These are phyloP conservation scores for Porphyrio hochstetteri DNA, from an alignment of 2,113 vertebrate genomes.

Conservation along the genomic window DNA sequence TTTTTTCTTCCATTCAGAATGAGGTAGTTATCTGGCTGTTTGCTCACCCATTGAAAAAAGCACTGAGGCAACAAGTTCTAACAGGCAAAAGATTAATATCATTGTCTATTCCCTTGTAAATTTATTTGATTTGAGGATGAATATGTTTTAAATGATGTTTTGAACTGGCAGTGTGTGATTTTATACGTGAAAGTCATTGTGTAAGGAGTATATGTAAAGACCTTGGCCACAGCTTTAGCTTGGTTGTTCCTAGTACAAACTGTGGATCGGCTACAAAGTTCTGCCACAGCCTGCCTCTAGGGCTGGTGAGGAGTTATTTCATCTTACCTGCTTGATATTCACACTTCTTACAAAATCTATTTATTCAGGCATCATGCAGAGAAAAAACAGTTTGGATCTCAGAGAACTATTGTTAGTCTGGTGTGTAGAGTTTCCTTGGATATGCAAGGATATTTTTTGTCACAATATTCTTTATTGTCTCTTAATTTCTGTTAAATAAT, in stretches of 20 bases:
- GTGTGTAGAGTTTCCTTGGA: neutral
- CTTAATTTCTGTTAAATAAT: neutral
- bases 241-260: neutral
- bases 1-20: neutral
- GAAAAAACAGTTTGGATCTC: neutral
- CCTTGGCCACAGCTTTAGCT: neutral
- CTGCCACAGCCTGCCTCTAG: neutral
- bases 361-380: neutral
- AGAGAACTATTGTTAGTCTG: neutral
- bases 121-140: neutral
- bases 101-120: neutral
- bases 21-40: neutral
- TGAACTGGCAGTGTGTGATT: rapidly evolving
- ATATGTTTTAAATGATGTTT: neutral
- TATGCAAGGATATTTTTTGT: neutral
- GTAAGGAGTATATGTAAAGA: neutral
- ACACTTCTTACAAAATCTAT: neutral
- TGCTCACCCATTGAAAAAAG: neutral
- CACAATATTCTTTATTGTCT: neutral
- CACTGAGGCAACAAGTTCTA: neutral
- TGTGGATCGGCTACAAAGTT: neutral
- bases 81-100: neutral
- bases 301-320: neutral
- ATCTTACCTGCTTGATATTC: neutral
- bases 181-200: neutral